These are phyloP conservation scores for Pinctada fucata DNA, from an alignment of 2,888 invertebrate genomes.

Conservation along the genomic window DNA sequence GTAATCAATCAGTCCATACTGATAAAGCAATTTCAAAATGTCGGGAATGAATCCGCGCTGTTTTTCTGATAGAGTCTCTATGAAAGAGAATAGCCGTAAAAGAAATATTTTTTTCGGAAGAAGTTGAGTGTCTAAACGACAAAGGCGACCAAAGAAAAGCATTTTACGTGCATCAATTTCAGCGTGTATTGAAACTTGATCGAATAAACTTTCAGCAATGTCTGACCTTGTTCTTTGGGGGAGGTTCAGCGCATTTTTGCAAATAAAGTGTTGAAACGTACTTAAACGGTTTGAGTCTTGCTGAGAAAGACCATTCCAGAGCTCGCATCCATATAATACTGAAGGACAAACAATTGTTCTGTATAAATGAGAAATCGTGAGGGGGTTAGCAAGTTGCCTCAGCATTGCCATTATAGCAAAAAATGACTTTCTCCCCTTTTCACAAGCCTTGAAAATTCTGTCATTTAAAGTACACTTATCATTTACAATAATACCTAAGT, in stretches of 20 bases:
- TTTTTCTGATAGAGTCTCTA: neutral
- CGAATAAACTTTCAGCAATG: neutral
- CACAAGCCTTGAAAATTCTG: constrained; percentile 1
- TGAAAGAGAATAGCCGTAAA: neutral
- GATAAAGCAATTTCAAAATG: neutral
- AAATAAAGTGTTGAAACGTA: neutral
- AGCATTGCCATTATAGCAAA: neutral
- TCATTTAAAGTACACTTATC: neutral
- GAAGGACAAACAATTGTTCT: constrained; percentile 2
- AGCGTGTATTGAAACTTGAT: neutral
- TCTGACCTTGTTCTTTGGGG: neutral
- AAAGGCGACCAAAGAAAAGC: constrained; percentile 13
- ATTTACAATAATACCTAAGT: constrained; percentile 5
- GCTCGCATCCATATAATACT: constrained; percentile 3
- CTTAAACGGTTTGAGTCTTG: neutral
- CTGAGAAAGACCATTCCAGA: constrained; percentile 6
- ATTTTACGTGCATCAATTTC: constrained; percentile 15
- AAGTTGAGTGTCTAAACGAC: neutral
- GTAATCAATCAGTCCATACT: neutral
- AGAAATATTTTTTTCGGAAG: constrained; percentile 9
- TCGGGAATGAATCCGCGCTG: constrained; percentile 16
- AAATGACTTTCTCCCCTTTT: neutral
- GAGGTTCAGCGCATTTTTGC: constrained; percentile 8
- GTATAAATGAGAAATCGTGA: neutral
- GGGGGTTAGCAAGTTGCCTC: neutral